Evolutionary conservation across 2,888 invertebrate species (phyloP).

Genomic region (Callyntrura guangdongensis): DNA sequence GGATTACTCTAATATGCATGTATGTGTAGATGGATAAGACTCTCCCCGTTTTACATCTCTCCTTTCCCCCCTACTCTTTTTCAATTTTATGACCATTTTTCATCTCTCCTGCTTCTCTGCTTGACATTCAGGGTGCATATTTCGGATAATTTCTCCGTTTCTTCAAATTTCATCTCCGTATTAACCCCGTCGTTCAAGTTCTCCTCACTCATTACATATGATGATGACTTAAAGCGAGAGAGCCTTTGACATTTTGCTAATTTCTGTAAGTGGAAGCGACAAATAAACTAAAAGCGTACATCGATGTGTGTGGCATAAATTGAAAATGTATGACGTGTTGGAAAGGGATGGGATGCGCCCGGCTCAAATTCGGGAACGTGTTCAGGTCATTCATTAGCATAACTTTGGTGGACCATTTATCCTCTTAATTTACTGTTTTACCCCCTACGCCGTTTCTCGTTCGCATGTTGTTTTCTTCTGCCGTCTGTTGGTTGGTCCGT

Average conservation of each 20-base stretch:
- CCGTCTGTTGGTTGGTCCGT: background rate
- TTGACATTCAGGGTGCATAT: constrained; percentile 17
- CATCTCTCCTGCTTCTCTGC: constrained; percentile 32
- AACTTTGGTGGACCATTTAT: constrained; percentile 3
- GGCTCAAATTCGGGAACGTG: constrained; percentile 60
- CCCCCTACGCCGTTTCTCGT: background rate
- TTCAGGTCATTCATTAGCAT: constrained; percentile 54
- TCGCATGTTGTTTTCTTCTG: background rate
- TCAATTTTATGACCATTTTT: constrained; percentile 61
- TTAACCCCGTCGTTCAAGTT: background rate
- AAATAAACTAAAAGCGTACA: constrained; percentile 1
- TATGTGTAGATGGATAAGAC: background rate
- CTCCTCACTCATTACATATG: constrained; percentile 36
- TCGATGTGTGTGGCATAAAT: constrained; percentile 57
- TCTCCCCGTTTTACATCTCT: constrained; percentile 26
- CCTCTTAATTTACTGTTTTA: background rate
- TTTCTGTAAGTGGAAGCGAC: constrained; percentile 46
- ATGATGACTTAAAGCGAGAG: too few relatives aligned
- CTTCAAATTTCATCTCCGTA: constrained; percentile 45
- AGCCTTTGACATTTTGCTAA: constrained; percentile 60
- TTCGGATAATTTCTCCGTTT: constrained; percentile 40
- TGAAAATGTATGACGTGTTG: background rate
- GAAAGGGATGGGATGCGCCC: background rate
- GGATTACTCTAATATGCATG: background rate
- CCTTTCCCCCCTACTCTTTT: constrained; percentile 45